Evolutionary conservation across 2,888 invertebrate genomes (phyloP).

Genomic region (Tanytarsus gracilentus): DNA sequence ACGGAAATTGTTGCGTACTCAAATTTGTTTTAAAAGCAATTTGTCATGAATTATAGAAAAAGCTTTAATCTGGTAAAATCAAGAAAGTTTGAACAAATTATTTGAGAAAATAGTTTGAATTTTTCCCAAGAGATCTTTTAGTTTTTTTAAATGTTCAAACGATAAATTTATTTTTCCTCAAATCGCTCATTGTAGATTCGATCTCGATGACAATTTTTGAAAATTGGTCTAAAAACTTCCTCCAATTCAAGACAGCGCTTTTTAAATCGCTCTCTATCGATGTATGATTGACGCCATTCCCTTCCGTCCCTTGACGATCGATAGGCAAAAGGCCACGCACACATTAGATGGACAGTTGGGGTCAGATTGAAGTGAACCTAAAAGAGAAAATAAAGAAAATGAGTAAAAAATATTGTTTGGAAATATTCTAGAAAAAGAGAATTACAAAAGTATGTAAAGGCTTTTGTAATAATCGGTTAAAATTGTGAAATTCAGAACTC

Average conservation of each 20-base stretch:
- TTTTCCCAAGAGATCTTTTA: too few relatives aligned
- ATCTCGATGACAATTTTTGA: conserved; percentile 37
- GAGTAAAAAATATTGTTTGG: background rate
- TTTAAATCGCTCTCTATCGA: conserved; percentile 44
- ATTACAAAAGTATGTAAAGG: background rate
- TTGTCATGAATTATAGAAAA: too few relatives aligned
- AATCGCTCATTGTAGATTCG: conserved; percentile 38
- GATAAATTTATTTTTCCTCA: background rate
- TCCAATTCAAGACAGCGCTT: conserved; percentile 36
- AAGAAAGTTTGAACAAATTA: too few relatives aligned
- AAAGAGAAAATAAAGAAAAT: conserved; percentile 30
- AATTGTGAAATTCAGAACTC: background rate
- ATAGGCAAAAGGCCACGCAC: conserved; percentile 54
- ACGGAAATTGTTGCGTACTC: too few relatives aligned
- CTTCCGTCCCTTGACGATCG: conserved; percentile 50
- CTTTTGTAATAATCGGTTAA: too few relatives aligned
- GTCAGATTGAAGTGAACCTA: conserved; percentile 52
- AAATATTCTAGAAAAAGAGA: background rate
- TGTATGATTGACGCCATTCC: conserved; percentile 50
- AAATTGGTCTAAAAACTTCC: conserved; percentile 35
- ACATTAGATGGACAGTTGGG: conserved; percentile 50
- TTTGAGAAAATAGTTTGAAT: too few relatives aligned
- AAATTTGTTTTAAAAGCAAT: too few relatives aligned
- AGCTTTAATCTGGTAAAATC: too few relatives aligned
- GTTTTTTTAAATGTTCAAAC: too few relatives aligned